Base-by-base conservation (phyloP, 2,888 invertebrate species). In the Lasioglossum malachurum region DNA sequence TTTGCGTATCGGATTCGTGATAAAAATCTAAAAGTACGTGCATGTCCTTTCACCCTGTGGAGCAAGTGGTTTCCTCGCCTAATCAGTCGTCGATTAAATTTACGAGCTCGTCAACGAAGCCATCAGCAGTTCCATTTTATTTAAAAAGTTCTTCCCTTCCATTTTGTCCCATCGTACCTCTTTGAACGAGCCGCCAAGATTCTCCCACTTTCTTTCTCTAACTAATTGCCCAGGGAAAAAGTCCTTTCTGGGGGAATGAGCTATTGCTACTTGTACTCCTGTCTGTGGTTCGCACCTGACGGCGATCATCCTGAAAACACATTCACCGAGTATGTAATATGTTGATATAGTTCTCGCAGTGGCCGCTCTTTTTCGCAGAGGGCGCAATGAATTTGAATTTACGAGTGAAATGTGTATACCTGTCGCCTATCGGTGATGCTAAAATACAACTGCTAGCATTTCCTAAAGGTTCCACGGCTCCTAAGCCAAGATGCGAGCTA, bases 111-210 rank as follows among this genome's bases (percentile, higher is more conserved):
- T 97, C 23, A 98, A 96, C 92, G 98, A 98, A 81, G 99, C 99
- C 99, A 99, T 99, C 8, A 99, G 96, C 92, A 99, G 96, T 96
- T 99, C 99, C 97, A 99, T 98, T 96, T 99, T 99, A 94, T 98
- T 99, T 10, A 99, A 96, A 95, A 99, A 99, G 96, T 99, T 99
- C 94, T 98, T 98, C 77, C 99, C 99, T 95, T 99, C 99, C 97
- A 99, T 98, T 95, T 98, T 98, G 89, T 99, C 98, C 95, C 99
- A 97, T 92, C 98, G 97, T 31, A 98, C 98, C 96, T 98, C 98
- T 94, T 98, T 97, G 95, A 98, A 99, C 75, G 98, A 97, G 41
- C 98, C 98, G n/a, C 98, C 98, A 1, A 99, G 96, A 95, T 99
- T 98, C 94, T 98, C 98, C 99, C 99, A 99, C 94, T 98, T 98